Percentiles rank a stretch among this genome's conserved stretches.
phyloP scores from a whole-genome alignment of 2,113 vertebrate genomes.

The Calypte anna region DNA sequence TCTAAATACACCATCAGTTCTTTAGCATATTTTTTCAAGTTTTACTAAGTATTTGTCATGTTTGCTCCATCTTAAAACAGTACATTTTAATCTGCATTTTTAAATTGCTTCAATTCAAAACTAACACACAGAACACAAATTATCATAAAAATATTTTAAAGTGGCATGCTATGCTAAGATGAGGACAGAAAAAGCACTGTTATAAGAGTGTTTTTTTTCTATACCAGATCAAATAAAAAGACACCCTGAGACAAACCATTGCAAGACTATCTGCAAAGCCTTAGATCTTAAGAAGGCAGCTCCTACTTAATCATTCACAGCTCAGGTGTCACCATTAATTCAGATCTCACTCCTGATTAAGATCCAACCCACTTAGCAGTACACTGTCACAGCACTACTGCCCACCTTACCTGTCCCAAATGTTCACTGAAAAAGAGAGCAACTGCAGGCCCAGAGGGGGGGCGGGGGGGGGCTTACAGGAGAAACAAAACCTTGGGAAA shows the following conservation, averaged over 20 bases:
- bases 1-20: background rate
- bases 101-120: background rate
- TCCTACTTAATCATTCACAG: conserved; percentile 9
- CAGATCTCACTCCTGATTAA: conserved; percentile 9
- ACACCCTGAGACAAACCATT: background rate
- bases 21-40: background rate
- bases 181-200: background rate
- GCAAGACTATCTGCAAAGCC: background rate
- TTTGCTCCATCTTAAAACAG: background rate
- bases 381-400: background rate
- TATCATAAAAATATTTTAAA: background rate
- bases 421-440: background rate
- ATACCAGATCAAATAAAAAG: background rate
- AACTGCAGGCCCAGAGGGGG: background rate
- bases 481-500: background rate
- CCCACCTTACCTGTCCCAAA: background rate
- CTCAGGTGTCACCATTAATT: conserved; percentile 19
- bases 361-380: background rate
- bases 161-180: background rate
- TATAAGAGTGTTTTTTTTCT: background rate
- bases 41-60: background rate
- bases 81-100: background rate
- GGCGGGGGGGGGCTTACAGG: background rate
- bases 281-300: background rate
- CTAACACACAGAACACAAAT: background rate